These are phyloP conservation scores for Acleris literana DNA, from an alignment of 2,888 invertebrate species.

Conservation along the genomic window DNA sequence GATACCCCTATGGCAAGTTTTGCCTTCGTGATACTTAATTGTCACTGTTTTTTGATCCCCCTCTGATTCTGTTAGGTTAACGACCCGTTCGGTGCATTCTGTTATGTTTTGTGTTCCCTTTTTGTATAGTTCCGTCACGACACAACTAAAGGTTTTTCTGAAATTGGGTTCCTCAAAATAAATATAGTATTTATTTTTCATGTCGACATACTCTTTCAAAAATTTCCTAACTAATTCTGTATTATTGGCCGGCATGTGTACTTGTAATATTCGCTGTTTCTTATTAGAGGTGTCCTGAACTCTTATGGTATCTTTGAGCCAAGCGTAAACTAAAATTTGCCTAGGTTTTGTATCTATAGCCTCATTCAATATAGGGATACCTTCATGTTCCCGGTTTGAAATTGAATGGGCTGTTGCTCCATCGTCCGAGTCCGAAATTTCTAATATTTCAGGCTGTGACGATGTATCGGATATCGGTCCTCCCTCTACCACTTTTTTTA, in stretches of 20 bases:
- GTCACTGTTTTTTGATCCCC: constrained; percentile 37
- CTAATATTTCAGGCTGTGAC: neutral
- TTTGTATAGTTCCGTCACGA: no score
- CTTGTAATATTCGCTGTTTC: neutral
- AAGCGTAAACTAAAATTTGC: neutral
- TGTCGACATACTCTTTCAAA: no score
- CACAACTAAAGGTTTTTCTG: no score
- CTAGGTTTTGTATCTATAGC: constrained; percentile 47
- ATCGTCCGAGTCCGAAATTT: constrained; percentile 15
- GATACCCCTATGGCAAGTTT: constrained; percentile 44
- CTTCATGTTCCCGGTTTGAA: constrained; percentile 31
- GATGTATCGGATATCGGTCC: neutral
- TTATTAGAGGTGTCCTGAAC: neutral
- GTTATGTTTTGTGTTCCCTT: constrained; percentile 11
- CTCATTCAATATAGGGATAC: constrained; percentile 46
- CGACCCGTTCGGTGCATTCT: constrained; percentile 44
- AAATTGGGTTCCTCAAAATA: no score
- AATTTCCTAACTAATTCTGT: constrained; percentile 35
- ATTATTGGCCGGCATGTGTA: neutral
- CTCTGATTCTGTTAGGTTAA: constrained; percentile 30
- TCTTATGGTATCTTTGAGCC: neutral
- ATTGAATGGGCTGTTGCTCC: constrained; percentile 32
- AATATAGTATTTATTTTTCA: no score
- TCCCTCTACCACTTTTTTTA: no score
- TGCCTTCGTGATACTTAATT: constrained; percentile 41